Evolutionary conservation across 1,140 invertebrate species (phyloP), one percentile per base, ranked within the genome.

Genomic region (Lepidostoma basale): DNA sequence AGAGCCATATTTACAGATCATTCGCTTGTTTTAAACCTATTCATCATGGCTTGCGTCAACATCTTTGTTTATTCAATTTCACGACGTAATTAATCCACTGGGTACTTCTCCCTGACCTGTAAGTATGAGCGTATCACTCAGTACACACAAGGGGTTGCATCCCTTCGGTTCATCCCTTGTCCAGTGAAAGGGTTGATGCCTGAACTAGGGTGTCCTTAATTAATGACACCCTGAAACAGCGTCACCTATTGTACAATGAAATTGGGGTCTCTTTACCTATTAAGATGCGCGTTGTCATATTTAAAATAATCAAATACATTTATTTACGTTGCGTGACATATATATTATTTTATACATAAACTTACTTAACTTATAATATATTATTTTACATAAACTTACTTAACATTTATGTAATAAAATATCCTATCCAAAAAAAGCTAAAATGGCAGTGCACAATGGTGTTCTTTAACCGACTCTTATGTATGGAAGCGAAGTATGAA

Each of bases 51-150:
- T 12, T 18, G 10, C 36, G 54, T 39, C 33, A n/a, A 39, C 54
- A 40, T 59, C 54, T 59, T 59, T 59, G 54, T 59, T 59, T 59
- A 59, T 59, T 59, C 54, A 59, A 59, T 59, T 59, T 39, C n/a
- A 59, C 54, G 40, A 9, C 10, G 22, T 59, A 59, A 59, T 59
- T 59, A 59, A 59, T 36, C 54, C 49, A 54, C 49, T 14, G 25
- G 28, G 23, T 54, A 54, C 23, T 18, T 6, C 49, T 16, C 12
- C 14, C 18, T 62, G 58, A 62, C 58, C 58, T 62, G 58, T 45
- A 26, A 62, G 22, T 62, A 62, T 62, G 39, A 62, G 58, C 22
- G 26, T 62, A 40, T 62, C 22, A 23, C 40, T 44, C 20, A 16
- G 40, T 26, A 44, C 20, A 25, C 6, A 54, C 16, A 23, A 14